Base-by-base conservation (phyloP, 1,140 invertebrate genomes). In the Ridgeia piscesae region DNA sequence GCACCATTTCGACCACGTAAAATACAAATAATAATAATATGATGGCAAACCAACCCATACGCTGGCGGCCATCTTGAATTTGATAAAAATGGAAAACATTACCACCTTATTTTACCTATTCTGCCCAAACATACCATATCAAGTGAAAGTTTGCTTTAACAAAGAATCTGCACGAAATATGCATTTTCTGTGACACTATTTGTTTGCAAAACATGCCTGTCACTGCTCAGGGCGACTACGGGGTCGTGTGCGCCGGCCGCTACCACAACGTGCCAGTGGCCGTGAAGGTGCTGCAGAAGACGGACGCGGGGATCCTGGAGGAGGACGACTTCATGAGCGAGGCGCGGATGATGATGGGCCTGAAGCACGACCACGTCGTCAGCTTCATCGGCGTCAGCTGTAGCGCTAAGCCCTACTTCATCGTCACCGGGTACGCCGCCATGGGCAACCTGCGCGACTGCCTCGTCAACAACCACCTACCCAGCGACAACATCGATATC, bases 301-400 rank as follows among this genome's bases (percentile, higher is more conserved):
- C 50, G 33, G 48, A 89, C 34, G n/a, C 88, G 6, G 9, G n/a
- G 14, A 89, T 48, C 31, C 34, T 35, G 4, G 92, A 92, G 31
- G 93, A 93, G 50, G 93, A 93, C 48, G 93, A 93, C 35, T 93
- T 93, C 88, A 21, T 93, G 1, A 90, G 92, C 35, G 93, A 93
- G 48, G 93, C 92, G 27, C 21, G 33, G 48, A 88, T 89, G n/a
- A n/a, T 93, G 92, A 93, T 93, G 92, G 89, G 88, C 6, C 77
- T 92, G 2, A 88, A 35, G 35, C 93, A 93, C 42, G 92, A 93
- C 33, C 89, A 93, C 88, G 89, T 93, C 88, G 90, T 92, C 42
- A 42, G 89, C 33, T 88, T 93, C 33, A n/a, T 93, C 89, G 93
- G 93, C 31, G 35, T 93, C 34, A 92, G 93, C 90, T 93, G 91